These are phyloP conservation scores for Notodonta ziczac DNA, from an alignment of 2,888 invertebrate species.

Conservation along the genomic window DNA sequence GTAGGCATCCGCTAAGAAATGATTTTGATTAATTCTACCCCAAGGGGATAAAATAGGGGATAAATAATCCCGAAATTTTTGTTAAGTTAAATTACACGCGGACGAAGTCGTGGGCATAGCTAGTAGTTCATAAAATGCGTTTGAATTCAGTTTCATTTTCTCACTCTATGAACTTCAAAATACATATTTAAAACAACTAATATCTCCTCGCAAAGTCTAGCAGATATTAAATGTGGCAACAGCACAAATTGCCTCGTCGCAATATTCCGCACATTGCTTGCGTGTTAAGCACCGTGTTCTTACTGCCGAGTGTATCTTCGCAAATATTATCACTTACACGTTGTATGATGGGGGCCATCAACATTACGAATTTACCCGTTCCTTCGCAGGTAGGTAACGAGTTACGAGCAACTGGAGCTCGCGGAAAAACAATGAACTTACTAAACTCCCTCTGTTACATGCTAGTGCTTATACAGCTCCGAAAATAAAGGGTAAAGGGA, in stretches of 20 bases:
- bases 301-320: slow-evolving; percentile 19
- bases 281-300: slow-evolving; percentile 15
- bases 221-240: not conserved
- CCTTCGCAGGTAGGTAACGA: slow-evolving; percentile 5
- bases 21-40: too few relatives aligned
- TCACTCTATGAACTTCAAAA: not conserved
- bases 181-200: not conserved
- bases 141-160: too few relatives aligned
- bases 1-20: too few relatives aligned
- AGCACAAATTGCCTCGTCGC: not conserved
- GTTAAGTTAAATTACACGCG: too few relatives aligned
- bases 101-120: too few relatives aligned
- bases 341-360: slow-evolving; percentile 23
- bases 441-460: too few relatives aligned
- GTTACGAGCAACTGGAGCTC: not conserved
- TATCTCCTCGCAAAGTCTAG: not conserved
- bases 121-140: too few relatives aligned
- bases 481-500: too few relatives aligned
- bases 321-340: slow-evolving; percentile 29
- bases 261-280: not conserved
- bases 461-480: too few relatives aligned
- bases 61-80: too few relatives aligned
- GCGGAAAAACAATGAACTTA: not conserved
- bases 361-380: slow-evolving; percentile 25
- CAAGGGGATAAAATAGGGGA: too few relatives aligned